These are phyloP conservation scores for Mormyrops attenuatus DNA, from an alignment of 2,797 vertebrate genomes.

Conservation along the genomic window DNA sequence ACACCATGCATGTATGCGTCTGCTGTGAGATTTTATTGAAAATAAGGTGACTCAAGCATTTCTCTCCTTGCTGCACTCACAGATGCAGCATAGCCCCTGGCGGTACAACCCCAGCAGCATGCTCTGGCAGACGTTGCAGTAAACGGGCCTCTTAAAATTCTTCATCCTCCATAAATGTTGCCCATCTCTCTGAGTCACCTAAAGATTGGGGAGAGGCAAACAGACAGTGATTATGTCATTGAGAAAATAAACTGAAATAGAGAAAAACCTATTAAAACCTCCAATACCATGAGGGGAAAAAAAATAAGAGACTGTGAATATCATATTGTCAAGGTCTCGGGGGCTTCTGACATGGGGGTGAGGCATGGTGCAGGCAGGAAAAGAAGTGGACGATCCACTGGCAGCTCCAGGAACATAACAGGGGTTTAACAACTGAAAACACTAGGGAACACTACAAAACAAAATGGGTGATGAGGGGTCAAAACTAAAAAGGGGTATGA, in stretches of 20 bases:
- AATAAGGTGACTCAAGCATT: not conserved
- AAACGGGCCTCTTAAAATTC: slow-evolving; percentile 79
- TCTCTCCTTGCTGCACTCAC: slow-evolving; percentile 60
- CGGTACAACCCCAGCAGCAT: slow-evolving; percentile 80
- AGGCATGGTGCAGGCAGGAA: not conserved
- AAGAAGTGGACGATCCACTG: not conserved
- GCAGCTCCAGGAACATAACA: not conserved
- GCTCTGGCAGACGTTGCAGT: slow-evolving; percentile 82
- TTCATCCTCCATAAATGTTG: slow-evolving; percentile 89
- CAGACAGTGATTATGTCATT: not conserved
- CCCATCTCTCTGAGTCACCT: slow-evolving; percentile 82
- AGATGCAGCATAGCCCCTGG: slow-evolving; percentile 82
- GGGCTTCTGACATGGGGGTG: not conserved
- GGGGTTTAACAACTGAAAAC: not conserved
- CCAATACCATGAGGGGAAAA: not conserved
- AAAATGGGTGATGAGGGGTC: not conserved
- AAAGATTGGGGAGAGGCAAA: not conserved
- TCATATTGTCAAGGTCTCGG: not conserved
- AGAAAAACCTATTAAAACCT: not conserved
- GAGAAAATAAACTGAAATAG: not conserved
- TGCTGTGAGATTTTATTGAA: not conserved
- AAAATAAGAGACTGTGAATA: not conserved
- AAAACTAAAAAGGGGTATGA: not conserved
- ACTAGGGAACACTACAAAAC: not conserved
- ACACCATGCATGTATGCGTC: not conserved